Base-by-base conservation (phyloP, 2,888 invertebrate species). In the Xylophagus ater region DNA sequence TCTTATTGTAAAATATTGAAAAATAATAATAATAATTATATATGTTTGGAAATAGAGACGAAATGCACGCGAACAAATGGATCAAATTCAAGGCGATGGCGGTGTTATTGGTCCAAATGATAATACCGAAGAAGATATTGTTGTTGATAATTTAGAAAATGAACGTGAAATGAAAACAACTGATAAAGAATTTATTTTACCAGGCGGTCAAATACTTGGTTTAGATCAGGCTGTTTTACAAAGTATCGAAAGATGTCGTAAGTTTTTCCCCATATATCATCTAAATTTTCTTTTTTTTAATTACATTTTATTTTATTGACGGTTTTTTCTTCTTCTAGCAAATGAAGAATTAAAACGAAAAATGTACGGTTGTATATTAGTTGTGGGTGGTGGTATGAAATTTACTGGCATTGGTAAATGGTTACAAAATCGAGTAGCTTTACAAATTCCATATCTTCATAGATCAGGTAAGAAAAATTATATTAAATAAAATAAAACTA, bases 321-420 rank as follows among this genome's bases (percentile, higher is more conserved):
- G n/a, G n/a, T n/a, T n/a, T n/a, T n/a, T n/a, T n/a, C n/a, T n/a
- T 19, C 36, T 57, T 58, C 34, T 50, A 75, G 76, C 81, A 4
- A 82, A 74, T 37, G 92, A 92, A 49, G 94, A 94, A 50, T 63
- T 90, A 41, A 92, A 90, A 61, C 71, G 87, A 31, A 89, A 92
- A 66, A 92, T 94, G 90, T 93, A 89, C 58, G 86, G 86, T 40
- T 87, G 85, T 53, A 85, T 94, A 45, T 67, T 94, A 15, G 77
- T 94, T 2, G 87, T 94, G 5, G 94, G 94, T 5, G 90, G 92
- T 3, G 90, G 90, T 2, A 81, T 88, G 57, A 90, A 90, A 63
- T 81, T 90, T 49, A 75, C 80, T 35, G 89, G 84, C 2, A 73
- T 90, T 31, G 77, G 82, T 15, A 75, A 80, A 43, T 93, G 92